Conservation (phyloP, 2,113 vertebrate genomes). For the Paraplagusia blochii region DNA sequence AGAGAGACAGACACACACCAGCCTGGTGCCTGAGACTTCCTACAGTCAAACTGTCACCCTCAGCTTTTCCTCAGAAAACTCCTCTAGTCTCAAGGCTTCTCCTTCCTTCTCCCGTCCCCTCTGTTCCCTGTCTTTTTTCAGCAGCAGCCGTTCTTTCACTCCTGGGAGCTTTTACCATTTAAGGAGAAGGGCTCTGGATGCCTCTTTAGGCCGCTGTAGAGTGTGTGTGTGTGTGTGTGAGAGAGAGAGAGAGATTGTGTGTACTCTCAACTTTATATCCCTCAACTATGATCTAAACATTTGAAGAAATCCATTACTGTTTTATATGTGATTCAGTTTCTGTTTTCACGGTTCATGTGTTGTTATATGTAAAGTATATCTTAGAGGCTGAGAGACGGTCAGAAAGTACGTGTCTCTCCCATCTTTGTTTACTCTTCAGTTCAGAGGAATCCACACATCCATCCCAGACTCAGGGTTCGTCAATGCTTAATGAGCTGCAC, state of each 20-base stretch:
- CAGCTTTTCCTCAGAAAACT: conserved; percentile 83
- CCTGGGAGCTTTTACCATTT: conserved; percentile 99
- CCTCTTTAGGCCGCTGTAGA: conserved; percentile 79
- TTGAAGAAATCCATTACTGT: conserved; percentile 16
- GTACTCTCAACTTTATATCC: conserved; percentile 48
- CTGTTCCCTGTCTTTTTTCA: conserved; percentile 77
- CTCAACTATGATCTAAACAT: conserved; percentile 39
- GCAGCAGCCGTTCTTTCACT: conserved; percentile 92
- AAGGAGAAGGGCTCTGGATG: conserved; percentile 96
- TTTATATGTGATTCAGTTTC: conserved; percentile 24
- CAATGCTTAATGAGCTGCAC: conserved; percentile 16
- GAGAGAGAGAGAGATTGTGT: too few species aligned
- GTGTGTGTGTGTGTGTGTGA: conserved; percentile 38
- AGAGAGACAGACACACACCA: conserved; percentile 20
- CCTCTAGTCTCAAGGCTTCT: conserved; percentile 73
- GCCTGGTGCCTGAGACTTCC: conserved; percentile 64
- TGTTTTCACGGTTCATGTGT: conserved; percentile 24
- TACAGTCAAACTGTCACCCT: conserved; percentile 67
- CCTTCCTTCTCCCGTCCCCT: conserved; percentile 70
- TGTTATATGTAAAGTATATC: conserved; percentile 21
- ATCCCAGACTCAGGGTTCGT: conserved; percentile 24
- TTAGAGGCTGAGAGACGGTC: conserved; percentile 24
- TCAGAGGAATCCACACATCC: conserved; percentile 30
- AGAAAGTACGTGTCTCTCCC: conserved; percentile 13
- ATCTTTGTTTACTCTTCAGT: conserved; percentile 48